A percentile compares a stretch with the other conserved stretches of the same genome.
phyloP scores from a whole-genome alignment of 64 coral and sea anemone genomes.

The Acropora tenuis region DNA sequence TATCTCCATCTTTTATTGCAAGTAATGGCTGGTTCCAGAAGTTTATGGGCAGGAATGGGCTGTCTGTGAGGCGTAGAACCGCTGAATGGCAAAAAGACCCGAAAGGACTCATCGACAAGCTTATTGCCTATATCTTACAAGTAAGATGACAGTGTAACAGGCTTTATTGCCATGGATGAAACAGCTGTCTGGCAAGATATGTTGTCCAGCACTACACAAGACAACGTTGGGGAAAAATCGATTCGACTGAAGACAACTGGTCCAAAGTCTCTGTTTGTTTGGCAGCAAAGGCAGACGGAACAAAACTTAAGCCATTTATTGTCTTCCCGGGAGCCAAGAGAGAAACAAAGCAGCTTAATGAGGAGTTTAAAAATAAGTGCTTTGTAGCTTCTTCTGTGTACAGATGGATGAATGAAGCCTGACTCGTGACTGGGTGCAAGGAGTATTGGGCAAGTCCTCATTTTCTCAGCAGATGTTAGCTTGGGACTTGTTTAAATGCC shows the following conservation, averaged over 20 bases:
- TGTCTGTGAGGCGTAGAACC: constrained; percentile 34
- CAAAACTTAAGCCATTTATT: constrained; percentile 43
- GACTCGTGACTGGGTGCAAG: constrained; percentile 41
- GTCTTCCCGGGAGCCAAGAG: constrained; percentile 50
- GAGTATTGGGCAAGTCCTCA: constrained; percentile 49
- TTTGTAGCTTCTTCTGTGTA: constrained; percentile 49
- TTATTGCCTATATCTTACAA: constrained; percentile 48
- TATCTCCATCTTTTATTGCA: neutral
- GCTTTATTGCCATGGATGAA: constrained; percentile 56
- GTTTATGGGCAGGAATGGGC: constrained; percentile 40
- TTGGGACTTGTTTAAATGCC: constrained; percentile 50
- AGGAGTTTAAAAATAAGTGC: constrained; percentile 43
- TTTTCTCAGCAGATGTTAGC: constrained; percentile 40
- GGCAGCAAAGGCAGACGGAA: constrained; percentile 40
- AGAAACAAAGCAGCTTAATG: constrained; percentile 29
- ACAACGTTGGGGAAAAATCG: constrained; percentile 25
- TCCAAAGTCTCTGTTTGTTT: constrained; percentile 55
- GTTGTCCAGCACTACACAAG: constrained; percentile 41
- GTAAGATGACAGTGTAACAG: constrained; percentile 34
- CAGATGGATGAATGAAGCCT: constrained; percentile 50
- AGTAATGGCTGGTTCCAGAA: constrained; percentile 22
- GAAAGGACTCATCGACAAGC: constrained; percentile 42
- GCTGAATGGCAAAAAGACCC: constrained; percentile 44
- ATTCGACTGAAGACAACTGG: constrained; percentile 48
- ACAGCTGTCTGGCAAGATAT: constrained; percentile 50